Percentiles rank a stretch among this genome's conserved stretches.
These are phyloP conservation scores for Brachyalestes nurse DNA, from an alignment of 2,797 vertebrate genomes.

Conservation along the genomic window DNA sequence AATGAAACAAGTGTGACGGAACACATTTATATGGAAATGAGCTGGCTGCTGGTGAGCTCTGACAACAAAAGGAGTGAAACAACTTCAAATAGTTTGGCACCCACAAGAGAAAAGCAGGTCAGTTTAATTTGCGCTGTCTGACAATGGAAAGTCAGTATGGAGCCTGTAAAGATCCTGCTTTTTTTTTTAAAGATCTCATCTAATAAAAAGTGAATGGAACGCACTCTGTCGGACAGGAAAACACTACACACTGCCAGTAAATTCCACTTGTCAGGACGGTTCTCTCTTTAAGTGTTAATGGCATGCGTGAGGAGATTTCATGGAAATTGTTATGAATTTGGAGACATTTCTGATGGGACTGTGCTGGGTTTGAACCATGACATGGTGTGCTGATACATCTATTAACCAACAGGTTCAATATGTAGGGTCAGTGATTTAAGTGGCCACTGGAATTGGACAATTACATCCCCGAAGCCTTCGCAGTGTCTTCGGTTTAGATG, in stretches of 20 bases:
- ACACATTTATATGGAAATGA: slow-evolving; percentile 62
- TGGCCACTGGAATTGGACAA: too few species aligned
- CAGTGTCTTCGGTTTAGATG: too few species aligned
- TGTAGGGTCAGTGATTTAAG: background rate
- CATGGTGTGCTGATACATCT: background rate
- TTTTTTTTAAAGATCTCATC: slow-evolving; percentile 25
- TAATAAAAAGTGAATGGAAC: background rate
- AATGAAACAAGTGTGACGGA: slow-evolving; percentile 49
- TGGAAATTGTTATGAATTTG: background rate
- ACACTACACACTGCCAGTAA: background rate
- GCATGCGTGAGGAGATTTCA: background rate
- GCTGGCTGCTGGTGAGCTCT: slow-evolving; percentile 23
- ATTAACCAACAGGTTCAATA: background rate
- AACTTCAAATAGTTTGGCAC: slow-evolving; percentile 33
- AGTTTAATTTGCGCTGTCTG: slow-evolving; percentile 42
- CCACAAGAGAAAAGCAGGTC: slow-evolving; percentile 34
- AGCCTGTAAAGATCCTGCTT: background rate
- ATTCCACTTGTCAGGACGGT: background rate
- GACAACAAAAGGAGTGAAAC: slow-evolving; percentile 23
- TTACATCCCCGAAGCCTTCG: too few species aligned
- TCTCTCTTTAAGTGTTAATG: background rate
- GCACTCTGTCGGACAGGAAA: background rate
- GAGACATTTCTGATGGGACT: too few species aligned
- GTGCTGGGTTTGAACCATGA: background rate
- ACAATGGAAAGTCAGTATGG: slow-evolving; percentile 34